These are phyloP conservation scores for Drosophila lacteicornis DNA, from an alignment of 1,140 invertebrate species.

Conservation along the genomic window DNA sequence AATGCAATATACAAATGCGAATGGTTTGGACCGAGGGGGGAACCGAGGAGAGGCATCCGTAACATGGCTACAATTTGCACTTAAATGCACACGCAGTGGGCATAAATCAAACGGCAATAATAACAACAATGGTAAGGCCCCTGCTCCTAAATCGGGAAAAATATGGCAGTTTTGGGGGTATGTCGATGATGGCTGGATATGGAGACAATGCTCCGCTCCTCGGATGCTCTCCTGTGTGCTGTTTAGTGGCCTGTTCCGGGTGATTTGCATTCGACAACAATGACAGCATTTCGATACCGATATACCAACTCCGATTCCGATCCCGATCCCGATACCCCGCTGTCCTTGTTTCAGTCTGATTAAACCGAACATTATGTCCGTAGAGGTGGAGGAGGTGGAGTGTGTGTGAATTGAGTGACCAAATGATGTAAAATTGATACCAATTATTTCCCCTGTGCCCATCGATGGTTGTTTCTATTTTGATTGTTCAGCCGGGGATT, in stretches of 20 bases:
- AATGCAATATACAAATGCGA: conserved; percentile 74
- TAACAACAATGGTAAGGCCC: conserved; percentile 25
- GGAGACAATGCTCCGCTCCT: conserved; percentile 37
- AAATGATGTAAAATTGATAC: conserved; percentile 62
- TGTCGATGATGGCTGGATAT: conserved; percentile 3
- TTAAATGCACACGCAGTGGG: conserved; percentile 73
- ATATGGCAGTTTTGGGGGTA: conserved; percentile 10
- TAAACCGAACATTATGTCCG: conserved; percentile 40
- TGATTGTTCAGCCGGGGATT: conserved; percentile 42
- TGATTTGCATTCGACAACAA: conserved; percentile 78
- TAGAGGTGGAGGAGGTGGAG: not conserved
- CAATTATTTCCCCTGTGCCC: conserved; percentile 68
- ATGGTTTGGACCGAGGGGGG: not conserved
- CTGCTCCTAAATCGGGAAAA: not conserved
- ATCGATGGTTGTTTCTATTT: conserved; percentile 46
- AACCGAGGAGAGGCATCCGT: conserved; percentile 7
- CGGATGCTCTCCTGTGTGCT: conserved; percentile 31
- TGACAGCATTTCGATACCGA: conserved; percentile 56
- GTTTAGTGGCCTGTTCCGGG: conserved; percentile 64
- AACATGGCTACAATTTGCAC: conserved; percentile 74
- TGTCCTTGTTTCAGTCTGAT: conserved; percentile 27
- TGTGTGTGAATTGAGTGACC: conserved; percentile 56
- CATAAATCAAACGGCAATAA: conserved; percentile 75
- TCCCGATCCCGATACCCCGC: conserved; percentile 19
- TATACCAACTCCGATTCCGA: conserved; percentile 13